Base-by-base conservation (phyloP, 2,888 invertebrate genomes). In the Pyrgus malvae region DNA sequence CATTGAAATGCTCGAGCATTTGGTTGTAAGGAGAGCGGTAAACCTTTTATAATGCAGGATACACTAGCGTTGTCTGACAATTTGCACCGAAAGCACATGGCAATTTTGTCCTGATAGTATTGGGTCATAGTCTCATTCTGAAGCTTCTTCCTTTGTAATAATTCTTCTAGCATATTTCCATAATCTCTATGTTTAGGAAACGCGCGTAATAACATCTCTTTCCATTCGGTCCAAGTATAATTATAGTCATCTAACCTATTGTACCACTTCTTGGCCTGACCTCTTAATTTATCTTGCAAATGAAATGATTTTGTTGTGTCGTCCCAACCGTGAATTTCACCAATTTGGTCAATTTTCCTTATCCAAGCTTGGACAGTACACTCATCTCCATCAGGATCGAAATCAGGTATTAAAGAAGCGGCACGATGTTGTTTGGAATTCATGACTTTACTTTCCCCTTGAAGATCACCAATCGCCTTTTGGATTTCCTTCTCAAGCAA, bases 61-160 rank as follows among this genome's bases (percentile, higher is more conserved):
- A 57, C 55, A 9, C 21, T 57, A 1, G 57, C 60, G 3, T 0
- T n/a, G 21, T 68, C 60, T 0, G 38, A 38, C 5, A 38, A n/a
- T 19, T 38, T n/a, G 11, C 38, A 38, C 1, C 38, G 19, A 2
- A 38, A 38, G n/a, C 38, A 38, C 38, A 38, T 61, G 33, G 68
- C 59, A 7, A 42, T 1, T 57, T 70, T 72, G 1, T 69, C 67
- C 6, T 72, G 69, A n/a, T 65, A 69, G 25, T 69, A 70, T 33
- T 69, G 64, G 0, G 66, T 68, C 67, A 69, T 68, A 0, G 37
- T 54, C 46, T 68, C 63, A 4, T 16, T 33, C 3, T 56, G 45
- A 27, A 63, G 9, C 48, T 68, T 67, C 33, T 55, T 66, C 31
- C 68, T 49, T 0, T 48, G 17, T 14, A 67, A 21, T 57, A 68